Conservation (phyloP, 2,113 vertebrate species). For the Erinaceus europaeus region DNA sequence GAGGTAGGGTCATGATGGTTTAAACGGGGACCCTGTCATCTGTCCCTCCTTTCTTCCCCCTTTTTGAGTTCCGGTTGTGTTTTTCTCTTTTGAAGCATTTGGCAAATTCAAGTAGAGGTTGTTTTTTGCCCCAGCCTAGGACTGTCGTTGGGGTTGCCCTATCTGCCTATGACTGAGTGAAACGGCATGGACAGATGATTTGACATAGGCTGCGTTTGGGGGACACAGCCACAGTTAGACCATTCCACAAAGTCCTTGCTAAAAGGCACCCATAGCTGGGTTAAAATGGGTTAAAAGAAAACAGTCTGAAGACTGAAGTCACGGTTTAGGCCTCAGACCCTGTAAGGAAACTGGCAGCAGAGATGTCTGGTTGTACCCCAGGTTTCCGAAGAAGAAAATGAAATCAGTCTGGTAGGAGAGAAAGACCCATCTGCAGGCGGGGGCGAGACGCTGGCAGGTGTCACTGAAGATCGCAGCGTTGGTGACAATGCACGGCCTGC, state of each 20-base stretch:
- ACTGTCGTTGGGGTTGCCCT: background rate
- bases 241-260: background rate
- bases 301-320: background rate
- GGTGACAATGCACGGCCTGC: background rate
- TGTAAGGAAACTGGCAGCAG: background rate
- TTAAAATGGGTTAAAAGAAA: background rate
- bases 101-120: background rate
- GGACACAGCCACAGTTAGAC: background rate
- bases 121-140: background rate
- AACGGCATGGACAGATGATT: background rate
- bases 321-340: background rate
- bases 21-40: background rate
- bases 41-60: no score
- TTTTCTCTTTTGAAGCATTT: background rate
- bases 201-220: background rate
- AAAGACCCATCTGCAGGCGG: background rate
- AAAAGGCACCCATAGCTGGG: background rate
- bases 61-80: background rate
- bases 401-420: background rate
- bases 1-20: background rate
- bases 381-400: background rate
- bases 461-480: background rate
- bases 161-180: background rate
- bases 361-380: background rate
- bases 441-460: background rate